Percentiles rank a stretch among this genome's conserved stretches.
phyloP scores from a whole-genome alignment of 2,888 invertebrate species.

The Alviniconcha strummeri region DNA sequence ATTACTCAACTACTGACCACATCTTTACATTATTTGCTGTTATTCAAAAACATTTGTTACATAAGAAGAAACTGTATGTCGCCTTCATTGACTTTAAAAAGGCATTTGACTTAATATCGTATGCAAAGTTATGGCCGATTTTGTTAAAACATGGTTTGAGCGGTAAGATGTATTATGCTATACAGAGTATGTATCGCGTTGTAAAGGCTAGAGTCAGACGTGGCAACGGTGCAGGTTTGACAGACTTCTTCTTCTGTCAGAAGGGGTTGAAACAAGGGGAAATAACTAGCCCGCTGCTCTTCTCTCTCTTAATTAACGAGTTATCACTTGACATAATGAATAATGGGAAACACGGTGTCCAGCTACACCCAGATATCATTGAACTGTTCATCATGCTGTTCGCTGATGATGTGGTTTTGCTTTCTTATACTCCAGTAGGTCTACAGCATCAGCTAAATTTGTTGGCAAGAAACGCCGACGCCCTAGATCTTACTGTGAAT shows the following conservation, averaged over 20 bases:
- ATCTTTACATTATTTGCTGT: too few relatives aligned
- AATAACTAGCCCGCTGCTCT: background rate
- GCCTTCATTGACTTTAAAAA: background rate
- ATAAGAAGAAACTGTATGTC: background rate
- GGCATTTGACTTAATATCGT: background rate
- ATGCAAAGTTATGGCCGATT: slow-evolving; percentile 6
- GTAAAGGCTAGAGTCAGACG: too few relatives aligned
- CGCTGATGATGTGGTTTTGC: slow-evolving; percentile 5
- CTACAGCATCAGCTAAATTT: slow-evolving; percentile 3
- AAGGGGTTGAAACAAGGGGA: background rate
- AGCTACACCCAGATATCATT: background rate
- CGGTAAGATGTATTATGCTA: background rate
- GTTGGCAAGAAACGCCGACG: background rate
- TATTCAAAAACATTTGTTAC: too few relatives aligned
- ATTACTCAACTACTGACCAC: too few relatives aligned
- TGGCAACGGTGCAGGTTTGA: background rate
- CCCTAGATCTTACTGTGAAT: slow-evolving; percentile 3
- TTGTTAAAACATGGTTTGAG: background rate
- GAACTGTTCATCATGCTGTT: slow-evolving; percentile 7
- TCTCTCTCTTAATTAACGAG: slow-evolving; percentile 1
- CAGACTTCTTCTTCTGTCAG: background rate
- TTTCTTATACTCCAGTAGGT: background rate
- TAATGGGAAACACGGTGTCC: slow-evolving; percentile 1
- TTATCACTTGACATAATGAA: background rate
- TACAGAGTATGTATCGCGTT: background rate